phyloP scores from a whole-genome alignment of 2,888 invertebrate genomes.

The Drosophila greeni region DNA sequence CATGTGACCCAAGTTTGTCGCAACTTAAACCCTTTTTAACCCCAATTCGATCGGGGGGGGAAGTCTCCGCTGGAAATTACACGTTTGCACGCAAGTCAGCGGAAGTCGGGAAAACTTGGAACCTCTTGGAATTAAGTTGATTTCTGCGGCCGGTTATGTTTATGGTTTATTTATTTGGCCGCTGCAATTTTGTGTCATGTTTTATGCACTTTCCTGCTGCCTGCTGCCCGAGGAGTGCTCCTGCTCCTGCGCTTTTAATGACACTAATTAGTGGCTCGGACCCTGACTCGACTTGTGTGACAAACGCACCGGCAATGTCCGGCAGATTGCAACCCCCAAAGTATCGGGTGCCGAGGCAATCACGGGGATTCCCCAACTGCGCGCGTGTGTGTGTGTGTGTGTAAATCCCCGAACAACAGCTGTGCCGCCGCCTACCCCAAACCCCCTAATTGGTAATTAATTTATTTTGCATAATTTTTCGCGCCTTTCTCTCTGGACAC shows the following conservation, averaged over 20 bases:
- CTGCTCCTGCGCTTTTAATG: slow-evolving; percentile 79
- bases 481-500: slow-evolving; percentile 34
- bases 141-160: slow-evolving; percentile 66
- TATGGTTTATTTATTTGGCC: slow-evolving; percentile 69
- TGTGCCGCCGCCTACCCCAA: slow-evolving; percentile 43
- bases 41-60: slow-evolving; percentile 50
- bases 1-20: slow-evolving; percentile 41
- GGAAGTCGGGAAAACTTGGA: slow-evolving; percentile 48
- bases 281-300: slow-evolving; percentile 65
- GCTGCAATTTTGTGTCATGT: slow-evolving; percentile 66
- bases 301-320: slow-evolving; percentile 71
- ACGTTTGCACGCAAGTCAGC: slow-evolving; percentile 67
- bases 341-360: slow-evolving; percentile 1
- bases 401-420: slow-evolving; percentile 60
- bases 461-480: slow-evolving; percentile 77
- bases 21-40: slow-evolving; percentile 70
- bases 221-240: no score
- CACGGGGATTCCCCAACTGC: slow-evolving; percentile 3
- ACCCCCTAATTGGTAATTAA: slow-evolving; percentile 77
- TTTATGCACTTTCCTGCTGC: slow-evolving; percentile 53
- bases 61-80: slow-evolving; percentile 51
- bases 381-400: background rate
- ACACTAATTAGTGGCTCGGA: slow-evolving; percentile 78
- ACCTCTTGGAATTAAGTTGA: slow-evolving; percentile 42
- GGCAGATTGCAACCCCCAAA: slow-evolving; percentile 13